Evolutionary conservation across 2,888 invertebrate species (phyloP), one percentile per base, ranked within the genome.

Genomic region (Trisateles emortualis): DNA sequence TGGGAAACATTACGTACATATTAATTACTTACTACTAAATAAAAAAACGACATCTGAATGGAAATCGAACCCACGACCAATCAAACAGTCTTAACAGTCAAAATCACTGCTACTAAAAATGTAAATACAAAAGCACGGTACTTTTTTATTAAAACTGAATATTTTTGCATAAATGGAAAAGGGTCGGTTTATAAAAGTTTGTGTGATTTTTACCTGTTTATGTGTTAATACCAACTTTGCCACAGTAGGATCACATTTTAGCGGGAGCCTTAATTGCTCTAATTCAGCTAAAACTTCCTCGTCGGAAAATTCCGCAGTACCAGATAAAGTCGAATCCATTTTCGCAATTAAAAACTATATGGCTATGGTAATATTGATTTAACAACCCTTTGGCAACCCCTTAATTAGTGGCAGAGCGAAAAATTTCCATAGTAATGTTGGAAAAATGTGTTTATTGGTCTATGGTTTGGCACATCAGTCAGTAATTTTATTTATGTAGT

Each of bases 171-270:
- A n/a, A n/a, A n/a, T n/a, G n/a, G n/a, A n/a, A n/a, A n/a, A n/a
- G n/a, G n/a, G n/a, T n/a, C n/a, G n/a, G n/a, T n/a, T n/a, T n/a
- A n/a, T n/a, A n/a, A n/a, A n/a, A n/a, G n/a, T n/a, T n/a, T n/a
- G n/a, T n/a, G n/a, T n/a, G n/a, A n/a, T n/a, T 16, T 22, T 32
- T 58, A 85, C 89, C 87, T 91, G 90, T n/a, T 75, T 70, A 11
- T 76, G 69, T 17, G 84, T 87, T 24, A 90, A 78, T 19, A 70
- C 40, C 17, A 90, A 79, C 69, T 76, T 86, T 1, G 90, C 82
- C 29, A 76, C 45, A 39, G 86, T 56, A 47, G 81, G 71, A 39
- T 78, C 80, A 10, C 68, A 50, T 1, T 64, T 56, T 0, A 60
- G 36, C 24, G 57, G 38, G 14, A 22, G 35, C 8, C 64, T 48